Conservation (phyloP, 2,888 invertebrate species). For the Drosophila anomalata region DNA sequence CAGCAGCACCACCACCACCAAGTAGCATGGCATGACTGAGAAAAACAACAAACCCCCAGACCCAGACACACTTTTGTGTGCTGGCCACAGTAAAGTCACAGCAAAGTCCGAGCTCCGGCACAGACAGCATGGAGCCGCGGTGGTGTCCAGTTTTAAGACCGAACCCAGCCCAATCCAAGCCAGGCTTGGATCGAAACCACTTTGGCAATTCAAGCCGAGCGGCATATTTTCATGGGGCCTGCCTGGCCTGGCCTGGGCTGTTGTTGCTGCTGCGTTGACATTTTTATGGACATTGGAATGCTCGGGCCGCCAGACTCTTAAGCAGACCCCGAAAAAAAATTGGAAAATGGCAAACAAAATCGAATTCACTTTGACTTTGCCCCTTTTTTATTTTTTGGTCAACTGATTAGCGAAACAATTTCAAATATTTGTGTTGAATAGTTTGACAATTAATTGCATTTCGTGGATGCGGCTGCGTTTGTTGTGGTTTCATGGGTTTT, state of each 20-base stretch:
- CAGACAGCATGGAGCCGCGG: conserved; percentile 71
- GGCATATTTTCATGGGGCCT: conserved; percentile 56
- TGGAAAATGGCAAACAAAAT: conserved; percentile 26
- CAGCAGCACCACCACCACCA: conserved; percentile 3
- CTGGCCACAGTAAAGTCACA: conserved; percentile 23
- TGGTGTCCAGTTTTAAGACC: conserved; percentile 72
- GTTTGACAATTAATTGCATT: conserved; percentile 75
- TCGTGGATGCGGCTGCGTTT: conserved; percentile 45
- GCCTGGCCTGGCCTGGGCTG: conserved; percentile 24
- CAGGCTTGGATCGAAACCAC: conserved; percentile 48
- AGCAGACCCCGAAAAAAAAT: conserved; percentile 18
- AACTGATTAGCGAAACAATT: conserved; percentile 76
- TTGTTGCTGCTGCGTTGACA: conserved; percentile 73
- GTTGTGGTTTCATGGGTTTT: conserved; percentile 33
- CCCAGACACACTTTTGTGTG: conserved; percentile 34
- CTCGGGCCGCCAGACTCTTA: conserved; percentile 43
- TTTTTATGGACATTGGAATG: conserved; percentile 82
- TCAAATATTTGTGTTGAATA: conserved; percentile 80
- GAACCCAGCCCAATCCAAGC: conserved; percentile 34
- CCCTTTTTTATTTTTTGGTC: conserved; percentile 37
- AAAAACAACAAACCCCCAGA: conserved; percentile 20
- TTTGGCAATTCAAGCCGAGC: conserved; percentile 73
- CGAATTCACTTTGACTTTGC: conserved; percentile 67
- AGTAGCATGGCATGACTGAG: neutral
- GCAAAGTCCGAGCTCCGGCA: conserved; percentile 49